Conservation (phyloP, 1,140 invertebrate species). For the Neocloeon triangulifer region DNA sequence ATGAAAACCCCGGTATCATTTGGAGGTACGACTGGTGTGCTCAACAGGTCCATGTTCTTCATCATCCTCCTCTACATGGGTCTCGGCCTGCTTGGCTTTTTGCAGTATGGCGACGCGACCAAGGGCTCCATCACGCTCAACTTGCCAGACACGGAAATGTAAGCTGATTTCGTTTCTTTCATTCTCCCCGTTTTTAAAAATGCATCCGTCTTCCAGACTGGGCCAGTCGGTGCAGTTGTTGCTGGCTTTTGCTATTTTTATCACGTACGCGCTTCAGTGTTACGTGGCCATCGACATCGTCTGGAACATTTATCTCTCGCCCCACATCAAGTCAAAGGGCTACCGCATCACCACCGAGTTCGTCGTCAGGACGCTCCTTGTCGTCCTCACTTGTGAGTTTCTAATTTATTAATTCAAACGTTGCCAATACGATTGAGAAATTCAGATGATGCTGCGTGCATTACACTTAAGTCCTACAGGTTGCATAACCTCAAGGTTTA, state of each 20-base stretch:
- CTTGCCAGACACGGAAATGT: slow-evolving; percentile 30
- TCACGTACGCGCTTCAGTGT: slow-evolving; percentile 64
- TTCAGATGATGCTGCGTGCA: too few relatives aligned
- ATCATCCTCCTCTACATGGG: slow-evolving; percentile 50
- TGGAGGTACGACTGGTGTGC: slow-evolving; percentile 39
- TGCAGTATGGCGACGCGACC: slow-evolving; percentile 42
- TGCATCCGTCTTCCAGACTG: slow-evolving; percentile 27
- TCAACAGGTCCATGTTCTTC: slow-evolving; percentile 51
- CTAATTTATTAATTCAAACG: too few relatives aligned
- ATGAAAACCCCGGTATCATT: slow-evolving; percentile 57
- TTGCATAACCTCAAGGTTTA: too few relatives aligned
- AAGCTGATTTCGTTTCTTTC: too few relatives aligned
- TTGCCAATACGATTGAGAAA: too few relatives aligned
- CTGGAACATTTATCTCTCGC: slow-evolving; percentile 43
- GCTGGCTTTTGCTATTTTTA: slow-evolving; percentile 56
- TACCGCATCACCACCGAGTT: slow-evolving; percentile 34
- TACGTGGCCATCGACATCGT: slow-evolving; percentile 77
- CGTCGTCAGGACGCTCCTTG: slow-evolving; percentile 35
- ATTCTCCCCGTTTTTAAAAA: too few relatives aligned
- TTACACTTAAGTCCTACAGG: too few relatives aligned
- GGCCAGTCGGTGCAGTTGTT: slow-evolving; percentile 50
- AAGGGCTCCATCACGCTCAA: slow-evolving; percentile 45
- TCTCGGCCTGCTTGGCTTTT: slow-evolving; percentile 64
- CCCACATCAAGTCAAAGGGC: slow-evolving; percentile 16
- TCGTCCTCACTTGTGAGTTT: slow-evolving; percentile 56